phyloP scores from a whole-genome alignment of 2,797 vertebrate species.

The Gambelia wislizenii region DNA sequence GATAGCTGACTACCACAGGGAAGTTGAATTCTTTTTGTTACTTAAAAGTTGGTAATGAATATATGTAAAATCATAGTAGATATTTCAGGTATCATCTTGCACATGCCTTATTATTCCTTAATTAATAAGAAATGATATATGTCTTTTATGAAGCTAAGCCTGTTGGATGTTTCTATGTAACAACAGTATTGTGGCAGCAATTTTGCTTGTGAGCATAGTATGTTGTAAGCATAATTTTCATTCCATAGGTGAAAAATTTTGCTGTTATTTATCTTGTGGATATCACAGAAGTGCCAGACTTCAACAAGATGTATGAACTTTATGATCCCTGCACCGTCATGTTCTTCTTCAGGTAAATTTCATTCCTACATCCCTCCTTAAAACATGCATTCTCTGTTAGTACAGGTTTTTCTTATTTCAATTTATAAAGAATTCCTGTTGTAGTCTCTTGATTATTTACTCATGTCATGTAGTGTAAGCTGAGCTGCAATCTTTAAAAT shows the following conservation, averaged over 20 bases:
- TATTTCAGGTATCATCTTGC: background rate
- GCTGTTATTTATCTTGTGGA: slow-evolving; percentile 98
- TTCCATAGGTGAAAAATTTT: slow-evolving; percentile 96
- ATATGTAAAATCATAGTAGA: background rate
- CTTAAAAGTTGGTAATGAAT: background rate
- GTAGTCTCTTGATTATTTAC: background rate
- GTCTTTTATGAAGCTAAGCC: background rate
- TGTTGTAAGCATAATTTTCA: background rate
- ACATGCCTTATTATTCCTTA: background rate
- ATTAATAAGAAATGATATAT: background rate
- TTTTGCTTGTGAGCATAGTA: background rate
- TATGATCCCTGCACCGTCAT: slow-evolving; percentile 98
- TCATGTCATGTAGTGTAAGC: background rate
- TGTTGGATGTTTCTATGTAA: background rate
- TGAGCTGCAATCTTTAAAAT: background rate
- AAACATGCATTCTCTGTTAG: background rate
- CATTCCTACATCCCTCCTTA: slow-evolving; percentile 6
- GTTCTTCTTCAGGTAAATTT: slow-evolving; percentile 97
- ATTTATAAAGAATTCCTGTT: background rate
- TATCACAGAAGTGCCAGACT: slow-evolving; percentile 98
- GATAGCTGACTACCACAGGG: background rate
- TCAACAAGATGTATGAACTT: slow-evolving; percentile 99
- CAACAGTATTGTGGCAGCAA: background rate
- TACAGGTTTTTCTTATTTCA: background rate
- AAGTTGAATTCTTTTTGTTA: background rate